Conservation (phyloP, 2,797 vertebrate species). For the Pelodytes ibericus region DNA sequence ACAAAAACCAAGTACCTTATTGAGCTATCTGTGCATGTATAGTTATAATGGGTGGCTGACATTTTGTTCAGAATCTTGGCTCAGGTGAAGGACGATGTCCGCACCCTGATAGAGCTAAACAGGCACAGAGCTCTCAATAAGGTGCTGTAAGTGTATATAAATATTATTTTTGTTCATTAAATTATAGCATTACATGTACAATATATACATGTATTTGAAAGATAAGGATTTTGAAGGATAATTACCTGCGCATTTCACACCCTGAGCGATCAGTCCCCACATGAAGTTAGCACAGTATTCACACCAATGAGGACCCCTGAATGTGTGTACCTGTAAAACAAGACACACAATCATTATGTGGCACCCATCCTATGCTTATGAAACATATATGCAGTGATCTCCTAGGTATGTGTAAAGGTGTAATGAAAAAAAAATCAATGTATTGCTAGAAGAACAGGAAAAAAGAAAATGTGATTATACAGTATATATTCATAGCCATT, state of each 20-base stretch:
- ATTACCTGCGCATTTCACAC: constrained; percentile 98
- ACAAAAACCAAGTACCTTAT: too few relatives aligned
- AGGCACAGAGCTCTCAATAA: too few relatives aligned
- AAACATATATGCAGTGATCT: not conserved
- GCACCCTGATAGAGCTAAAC: too few relatives aligned
- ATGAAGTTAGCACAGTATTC: constrained; percentile 99
- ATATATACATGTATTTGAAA: too few relatives aligned
- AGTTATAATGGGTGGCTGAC: too few relatives aligned
- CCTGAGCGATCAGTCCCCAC: constrained; percentile 99
- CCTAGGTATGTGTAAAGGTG: constrained; percentile 16
- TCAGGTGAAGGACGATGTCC: too few relatives aligned
- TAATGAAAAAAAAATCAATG: constrained; percentile 25
- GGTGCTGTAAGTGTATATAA: too few relatives aligned
- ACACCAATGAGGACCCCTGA: constrained; percentile 98
- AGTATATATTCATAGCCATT: constrained; percentile 7
- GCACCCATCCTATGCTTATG: not conserved
- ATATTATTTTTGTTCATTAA: too few relatives aligned
- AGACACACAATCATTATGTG: not conserved
- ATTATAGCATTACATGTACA: too few relatives aligned
- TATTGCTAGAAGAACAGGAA: not conserved
- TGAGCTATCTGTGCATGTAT: too few relatives aligned
- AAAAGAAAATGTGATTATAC: constrained; percentile 31
- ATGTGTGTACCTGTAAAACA: constrained; percentile 91
- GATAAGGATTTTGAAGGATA: too few relatives aligned
- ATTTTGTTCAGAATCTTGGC: too few relatives aligned